Percentiles rank a stretch among this genome's conserved stretches.
Evolutionary conservation across 1,140 invertebrate species (phyloP).

Genomic region (Dreissena polymorpha): DNA sequence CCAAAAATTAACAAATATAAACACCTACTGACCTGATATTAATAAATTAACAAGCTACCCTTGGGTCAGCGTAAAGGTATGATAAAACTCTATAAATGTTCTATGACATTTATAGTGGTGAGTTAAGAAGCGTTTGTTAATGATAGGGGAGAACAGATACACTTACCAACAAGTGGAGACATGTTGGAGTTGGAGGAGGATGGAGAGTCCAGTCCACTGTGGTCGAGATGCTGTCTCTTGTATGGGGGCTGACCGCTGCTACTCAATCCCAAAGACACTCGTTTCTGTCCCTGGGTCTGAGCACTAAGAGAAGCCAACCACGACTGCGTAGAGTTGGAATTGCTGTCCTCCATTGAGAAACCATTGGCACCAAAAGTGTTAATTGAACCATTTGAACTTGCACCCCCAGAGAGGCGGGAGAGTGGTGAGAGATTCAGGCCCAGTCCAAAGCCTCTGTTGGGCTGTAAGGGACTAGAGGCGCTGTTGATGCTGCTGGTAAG

Average conservation of each 20-base stretch:
- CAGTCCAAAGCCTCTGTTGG: not conserved
- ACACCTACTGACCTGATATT: too few species aligned
- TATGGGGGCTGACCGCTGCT: conserved; percentile 11
- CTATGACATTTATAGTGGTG: too few species aligned
- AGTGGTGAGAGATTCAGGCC: too few species aligned
- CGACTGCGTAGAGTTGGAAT: conserved; percentile 4
- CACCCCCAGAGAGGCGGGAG: too few species aligned
- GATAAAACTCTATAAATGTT: too few species aligned
- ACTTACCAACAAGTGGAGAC: conserved; percentile 51
- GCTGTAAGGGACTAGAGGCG: not conserved
- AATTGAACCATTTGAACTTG: too few species aligned
- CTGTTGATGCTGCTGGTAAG: not conserved
- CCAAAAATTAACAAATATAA: too few species aligned
- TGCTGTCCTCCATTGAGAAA: not conserved
- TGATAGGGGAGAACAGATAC: not conserved
- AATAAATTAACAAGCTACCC: too few species aligned
- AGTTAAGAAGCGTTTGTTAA: too few species aligned
- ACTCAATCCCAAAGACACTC: conserved; percentile 22
- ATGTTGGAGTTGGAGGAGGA: conserved; percentile 52
- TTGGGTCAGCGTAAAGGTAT: too few species aligned
- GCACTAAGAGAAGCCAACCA: conserved; percentile 43
- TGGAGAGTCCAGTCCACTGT: conserved; percentile 25
- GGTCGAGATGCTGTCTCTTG: conserved; percentile 30
- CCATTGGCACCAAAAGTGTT: not conserved
- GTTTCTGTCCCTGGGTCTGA: conserved; percentile 40